Conservation (phyloP, 2,113 vertebrate species). For the Sphaerodactylus townsendi region DNA sequence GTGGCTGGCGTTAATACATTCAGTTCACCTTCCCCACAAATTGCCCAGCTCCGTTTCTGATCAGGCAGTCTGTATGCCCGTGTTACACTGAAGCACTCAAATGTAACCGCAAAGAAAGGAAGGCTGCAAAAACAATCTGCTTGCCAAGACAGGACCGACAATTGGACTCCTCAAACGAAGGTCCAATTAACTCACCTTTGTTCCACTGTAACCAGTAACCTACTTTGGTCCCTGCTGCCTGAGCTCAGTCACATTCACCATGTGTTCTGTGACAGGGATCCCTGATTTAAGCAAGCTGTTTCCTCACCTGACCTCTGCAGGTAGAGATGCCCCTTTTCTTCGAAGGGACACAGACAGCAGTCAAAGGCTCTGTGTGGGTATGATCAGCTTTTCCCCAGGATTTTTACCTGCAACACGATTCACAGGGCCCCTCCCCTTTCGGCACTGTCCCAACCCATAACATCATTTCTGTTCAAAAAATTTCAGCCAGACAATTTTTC, state of each 20-base stretch:
- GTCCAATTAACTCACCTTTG: neutral
- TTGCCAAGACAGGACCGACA: neutral
- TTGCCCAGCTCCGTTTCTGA: neutral
- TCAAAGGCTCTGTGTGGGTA: neutral
- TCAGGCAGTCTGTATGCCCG: neutral
- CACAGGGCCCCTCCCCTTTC: slow-evolving; percentile 27
- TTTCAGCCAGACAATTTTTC: slow-evolving; percentile 19
- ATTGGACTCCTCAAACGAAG: neutral
- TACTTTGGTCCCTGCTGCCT: neutral
- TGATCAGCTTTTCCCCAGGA: neutral
- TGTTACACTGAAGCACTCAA: neutral
- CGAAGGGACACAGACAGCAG: neutral
- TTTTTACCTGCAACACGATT: neutral
- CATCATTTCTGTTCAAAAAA: slow-evolving; percentile 35
- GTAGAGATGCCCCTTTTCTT: neutral
- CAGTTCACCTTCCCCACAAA: slow-evolving; percentile 15
- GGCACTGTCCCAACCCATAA: neutral
- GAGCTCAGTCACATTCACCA: rapidly evolving
- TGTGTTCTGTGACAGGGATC: neutral
- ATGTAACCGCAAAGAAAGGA: too few species aligned
- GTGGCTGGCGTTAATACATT: slow-evolving; percentile 25
- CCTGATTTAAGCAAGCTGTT: neutral
- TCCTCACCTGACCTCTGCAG: neutral
- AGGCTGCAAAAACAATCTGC: neutral
- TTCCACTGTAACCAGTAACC: neutral